A percentile compares a stretch with the other conserved stretches of the same genome.
Conservation (phyloP, 2,888 invertebrate species). For the Gastrophysa polygoni region DNA sequence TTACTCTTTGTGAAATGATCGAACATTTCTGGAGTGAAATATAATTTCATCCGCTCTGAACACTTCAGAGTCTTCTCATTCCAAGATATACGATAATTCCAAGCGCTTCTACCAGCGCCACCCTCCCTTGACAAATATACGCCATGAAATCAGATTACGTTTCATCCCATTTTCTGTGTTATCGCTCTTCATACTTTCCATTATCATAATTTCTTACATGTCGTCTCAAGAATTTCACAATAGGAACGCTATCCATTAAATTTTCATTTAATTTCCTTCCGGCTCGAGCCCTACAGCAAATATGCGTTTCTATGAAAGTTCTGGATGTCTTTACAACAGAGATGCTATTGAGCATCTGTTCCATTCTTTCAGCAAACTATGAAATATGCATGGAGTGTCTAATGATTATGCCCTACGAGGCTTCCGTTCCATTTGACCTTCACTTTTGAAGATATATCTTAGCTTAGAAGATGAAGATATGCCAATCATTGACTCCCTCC, state of each 20-base stretch:
- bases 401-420: too few relatives aligned
- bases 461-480: too few relatives aligned
- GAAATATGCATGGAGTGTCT: too few relatives aligned
- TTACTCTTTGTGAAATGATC: too few relatives aligned
- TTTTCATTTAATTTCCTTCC: slow-evolving; percentile 34
- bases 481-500: too few relatives aligned
- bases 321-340: too few relatives aligned
- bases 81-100: background rate
- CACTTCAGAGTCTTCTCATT: background rate
- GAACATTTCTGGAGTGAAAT: too few relatives aligned
- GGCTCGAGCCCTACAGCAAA: background rate
- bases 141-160: slow-evolving; percentile 43
- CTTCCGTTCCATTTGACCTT: too few relatives aligned
- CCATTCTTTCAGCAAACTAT: too few relatives aligned
- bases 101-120: slow-evolving; percentile 4
- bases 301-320: too few relatives aligned
- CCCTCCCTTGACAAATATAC: slow-evolving; percentile 38
- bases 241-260: slow-evolving; percentile 31
- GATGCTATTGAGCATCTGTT: too few relatives aligned
- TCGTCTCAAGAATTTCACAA: slow-evolving; percentile 34
- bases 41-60: background rate
- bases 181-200: slow-evolving; percentile 40
- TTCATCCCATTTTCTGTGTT: slow-evolving; percentile 24
- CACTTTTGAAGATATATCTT: too few relatives aligned
- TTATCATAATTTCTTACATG: slow-evolving; percentile 40